Evolutionary conservation across 1,140 invertebrate species (phyloP).

Genomic region (honey bee (Apis mellifera)): Amel_HAv3.1 CM009931.2:18594501-18595000

Average conservation of each 20-base stretch:
- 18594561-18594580: too few species aligned
- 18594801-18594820: constrained; percentile 74
- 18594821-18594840: neutral
- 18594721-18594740: constrained; percentile 75
- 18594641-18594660: constrained; percentile 75
- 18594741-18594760: constrained; percentile 64
- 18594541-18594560: too few species aligned
- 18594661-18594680: constrained; percentile 76
- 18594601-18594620: too few species aligned
- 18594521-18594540: neutral
- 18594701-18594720: constrained; percentile 68
- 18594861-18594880: neutral
- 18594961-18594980: constrained; percentile 74
- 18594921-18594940: constrained; percentile 75
- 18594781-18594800: constrained; percentile 78
- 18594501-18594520: neutral
- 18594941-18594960: constrained; percentile 76
- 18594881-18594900: neutral
- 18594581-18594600: too few species aligned
- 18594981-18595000: constrained; percentile 77
- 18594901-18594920: constrained; percentile 59
- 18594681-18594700: constrained; percentile 71
- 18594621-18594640: neutral
- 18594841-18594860: neutral
- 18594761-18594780: constrained; percentile 84